Conservation (phyloP, 2,797 vertebrate species). For the Alcedo quadribrachys region DNA sequence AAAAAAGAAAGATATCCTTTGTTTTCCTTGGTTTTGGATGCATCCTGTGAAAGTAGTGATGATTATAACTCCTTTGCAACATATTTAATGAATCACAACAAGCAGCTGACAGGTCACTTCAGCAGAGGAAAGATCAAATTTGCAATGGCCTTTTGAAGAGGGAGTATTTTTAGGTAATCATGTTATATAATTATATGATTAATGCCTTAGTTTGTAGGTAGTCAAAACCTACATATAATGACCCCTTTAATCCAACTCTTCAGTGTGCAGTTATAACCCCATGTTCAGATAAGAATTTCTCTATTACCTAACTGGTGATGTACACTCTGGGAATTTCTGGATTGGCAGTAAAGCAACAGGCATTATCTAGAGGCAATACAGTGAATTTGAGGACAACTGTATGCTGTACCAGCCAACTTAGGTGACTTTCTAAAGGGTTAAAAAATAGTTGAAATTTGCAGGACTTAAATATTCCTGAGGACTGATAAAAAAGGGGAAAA, state of each 20-base stretch:
- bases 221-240: neutral
- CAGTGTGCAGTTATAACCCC: neutral
- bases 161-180: constrained; percentile 3
- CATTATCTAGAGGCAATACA: neutral
- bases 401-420: accelerated
- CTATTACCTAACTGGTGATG: neutral
- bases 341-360: neutral
- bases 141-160: neutral
- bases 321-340: neutral
- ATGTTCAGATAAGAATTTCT: neutral
- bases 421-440: neutral
- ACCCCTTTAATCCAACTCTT: neutral
- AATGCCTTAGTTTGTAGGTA: neutral
- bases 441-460: neutral
- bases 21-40: neutral
- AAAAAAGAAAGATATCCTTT: too few relatives aligned
- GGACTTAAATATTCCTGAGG: neutral
- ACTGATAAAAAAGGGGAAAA: neutral
- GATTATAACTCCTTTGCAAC: neutral
- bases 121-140: constrained; percentile 13
- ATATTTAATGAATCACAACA: neutral
- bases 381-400: neutral
- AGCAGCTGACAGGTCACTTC: neutral
- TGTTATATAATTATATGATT: neutral
- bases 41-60: neutral